Evolutionary conservation across 2,888 invertebrate genomes (phyloP).

Genomic region (Troides helena): DNA sequence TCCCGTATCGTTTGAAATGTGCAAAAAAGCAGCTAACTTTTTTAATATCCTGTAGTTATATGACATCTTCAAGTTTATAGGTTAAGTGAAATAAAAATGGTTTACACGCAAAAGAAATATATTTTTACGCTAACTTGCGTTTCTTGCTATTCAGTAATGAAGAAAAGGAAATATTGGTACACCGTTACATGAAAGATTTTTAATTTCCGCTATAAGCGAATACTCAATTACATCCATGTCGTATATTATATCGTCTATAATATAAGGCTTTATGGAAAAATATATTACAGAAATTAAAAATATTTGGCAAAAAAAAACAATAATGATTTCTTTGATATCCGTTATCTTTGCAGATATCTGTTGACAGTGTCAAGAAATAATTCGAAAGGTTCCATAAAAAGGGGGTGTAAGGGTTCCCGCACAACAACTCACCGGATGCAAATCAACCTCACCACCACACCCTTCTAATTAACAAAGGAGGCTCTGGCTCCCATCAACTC

Average conservation of each 20-base stretch:
- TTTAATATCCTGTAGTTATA: background rate
- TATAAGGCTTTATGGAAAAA: background rate
- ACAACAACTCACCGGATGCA: too few species aligned
- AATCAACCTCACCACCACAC: too few species aligned
- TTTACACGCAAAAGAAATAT: background rate
- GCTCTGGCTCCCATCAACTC: too few species aligned
- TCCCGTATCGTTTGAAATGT: background rate
- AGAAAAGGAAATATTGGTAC: background rate
- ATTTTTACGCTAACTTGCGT: background rate
- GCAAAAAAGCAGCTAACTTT: background rate
- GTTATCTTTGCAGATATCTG: too few species aligned
- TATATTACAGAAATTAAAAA: too few species aligned
- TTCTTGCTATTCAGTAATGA: background rate
- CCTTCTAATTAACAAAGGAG: too few species aligned
- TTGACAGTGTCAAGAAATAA: too few species aligned
- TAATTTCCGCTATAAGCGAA: background rate
- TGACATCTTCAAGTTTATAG: background rate
- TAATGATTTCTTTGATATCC: too few species aligned
- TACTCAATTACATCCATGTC: background rate
- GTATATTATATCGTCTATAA: background rate
- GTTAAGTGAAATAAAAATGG: background rate
- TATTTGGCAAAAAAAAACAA: too few species aligned
- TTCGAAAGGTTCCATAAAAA: too few species aligned
- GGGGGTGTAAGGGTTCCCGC: too few species aligned
- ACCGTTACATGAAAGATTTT: background rate